Percentiles rank a stretch among this genome's conserved stretches.
Evolutionary conservation across 2,888 invertebrate genomes (phyloP).

Genomic region (Gortyna flavago): DNA sequence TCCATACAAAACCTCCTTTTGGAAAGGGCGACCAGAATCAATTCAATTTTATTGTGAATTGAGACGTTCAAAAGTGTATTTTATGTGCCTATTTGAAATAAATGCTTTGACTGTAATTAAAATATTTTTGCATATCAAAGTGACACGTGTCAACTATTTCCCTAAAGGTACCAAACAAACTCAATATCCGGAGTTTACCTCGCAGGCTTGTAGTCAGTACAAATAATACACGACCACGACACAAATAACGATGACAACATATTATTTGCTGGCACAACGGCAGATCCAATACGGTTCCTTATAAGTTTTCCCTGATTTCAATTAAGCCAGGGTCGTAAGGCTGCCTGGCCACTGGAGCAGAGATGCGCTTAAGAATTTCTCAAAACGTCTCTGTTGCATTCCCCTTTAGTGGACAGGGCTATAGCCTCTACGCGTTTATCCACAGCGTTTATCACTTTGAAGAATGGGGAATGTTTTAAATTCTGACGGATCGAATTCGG

Average conservation of each 20-base stretch:
- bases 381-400: too few species aligned
- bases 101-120: too few species aligned
- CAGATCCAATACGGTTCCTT: constrained; percentile 44
- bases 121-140: neutral
- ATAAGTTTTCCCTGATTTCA: constrained; percentile 50
- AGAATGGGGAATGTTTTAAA: too few species aligned
- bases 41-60: too few species aligned
- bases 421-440: too few species aligned
- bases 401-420: neutral
- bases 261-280: constrained; percentile 19
- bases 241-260: constrained; percentile 30
- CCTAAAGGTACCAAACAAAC: neutral
- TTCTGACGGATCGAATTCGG: too few species aligned
- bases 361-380: neutral
- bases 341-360: neutral
- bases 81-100: too few species aligned
- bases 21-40: too few species aligned
- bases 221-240: constrained; percentile 2
- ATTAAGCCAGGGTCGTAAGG: constrained; percentile 35
- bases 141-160: neutral
- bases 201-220: neutral
- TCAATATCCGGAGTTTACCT: constrained; percentile 23
- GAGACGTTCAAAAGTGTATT: too few species aligned
- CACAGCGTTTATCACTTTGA: neutral
- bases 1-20: too few species aligned